Conservation (phyloP, 2,113 vertebrate species). For the Malurus cyaneus region DNA sequence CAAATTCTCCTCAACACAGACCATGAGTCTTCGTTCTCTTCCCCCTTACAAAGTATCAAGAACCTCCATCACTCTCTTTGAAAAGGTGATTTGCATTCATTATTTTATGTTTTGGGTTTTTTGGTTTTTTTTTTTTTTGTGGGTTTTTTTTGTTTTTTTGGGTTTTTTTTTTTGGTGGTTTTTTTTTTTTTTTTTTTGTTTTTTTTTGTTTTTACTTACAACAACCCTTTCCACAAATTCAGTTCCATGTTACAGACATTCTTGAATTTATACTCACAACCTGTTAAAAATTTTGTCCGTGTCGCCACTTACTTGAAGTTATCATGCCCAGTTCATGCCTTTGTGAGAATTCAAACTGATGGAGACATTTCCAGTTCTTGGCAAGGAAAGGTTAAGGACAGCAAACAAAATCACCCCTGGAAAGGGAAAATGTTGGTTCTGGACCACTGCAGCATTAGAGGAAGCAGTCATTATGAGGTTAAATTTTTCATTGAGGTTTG, state of each 20-base stretch:
- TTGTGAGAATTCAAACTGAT: neutral
- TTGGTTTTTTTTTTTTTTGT: no score
- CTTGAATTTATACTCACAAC: neutral
- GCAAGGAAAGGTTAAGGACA: accelerated
- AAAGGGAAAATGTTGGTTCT: neutral
- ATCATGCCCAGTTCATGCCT: accelerated
- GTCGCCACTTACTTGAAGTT: neutral
- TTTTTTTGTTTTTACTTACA: neutral
- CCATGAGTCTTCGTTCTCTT: neutral
- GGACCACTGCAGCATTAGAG: no score
- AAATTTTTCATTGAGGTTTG: neutral
- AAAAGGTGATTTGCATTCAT: neutral
- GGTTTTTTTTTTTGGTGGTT: no score
- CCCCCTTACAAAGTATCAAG: accelerated
- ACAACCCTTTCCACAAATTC: neutral
- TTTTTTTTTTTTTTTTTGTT: no score
- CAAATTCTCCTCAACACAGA: neutral
- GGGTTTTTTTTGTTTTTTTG: no score
- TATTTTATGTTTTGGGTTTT: no score
- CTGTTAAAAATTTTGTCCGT: neutral
- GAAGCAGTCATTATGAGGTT: neutral
- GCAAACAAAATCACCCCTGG: neutral
- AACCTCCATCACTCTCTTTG: neutral
- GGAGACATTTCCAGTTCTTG: accelerated
- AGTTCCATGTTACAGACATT: neutral